Conservation (phyloP, 2,113 vertebrate genomes). For the Sceloporus undulatus region DNA sequence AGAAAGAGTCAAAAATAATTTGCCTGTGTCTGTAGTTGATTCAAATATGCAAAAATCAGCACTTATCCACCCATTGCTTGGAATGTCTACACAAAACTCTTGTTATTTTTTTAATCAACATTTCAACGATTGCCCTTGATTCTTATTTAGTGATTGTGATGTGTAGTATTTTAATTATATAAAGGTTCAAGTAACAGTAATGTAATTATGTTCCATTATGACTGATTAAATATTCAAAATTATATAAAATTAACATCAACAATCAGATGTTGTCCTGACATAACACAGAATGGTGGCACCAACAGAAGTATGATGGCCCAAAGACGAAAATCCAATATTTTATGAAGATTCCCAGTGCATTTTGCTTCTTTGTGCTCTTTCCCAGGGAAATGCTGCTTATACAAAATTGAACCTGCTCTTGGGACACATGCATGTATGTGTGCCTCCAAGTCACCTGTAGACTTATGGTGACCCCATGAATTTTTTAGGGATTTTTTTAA, state of each 20-base stretch:
- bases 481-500: not conserved
- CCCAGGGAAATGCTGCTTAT: not conserved
- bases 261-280: not conserved
- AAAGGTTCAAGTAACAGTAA: not conserved
- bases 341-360: not conserved
- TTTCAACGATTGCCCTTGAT: not conserved
- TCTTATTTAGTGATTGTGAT: conserved; percentile 5
- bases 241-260: not conserved
- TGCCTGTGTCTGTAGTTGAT: conserved; percentile 34
- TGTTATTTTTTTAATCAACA: conserved; percentile 1
- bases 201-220: fast-evolving
- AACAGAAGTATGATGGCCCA: not conserved
- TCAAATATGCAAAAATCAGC: conserved; percentile 16
- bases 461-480: too few species aligned
- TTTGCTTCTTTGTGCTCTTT: not conserved
- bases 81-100: conserved; percentile 3
- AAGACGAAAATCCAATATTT: not conserved
- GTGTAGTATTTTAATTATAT: not conserved
- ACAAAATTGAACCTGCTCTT: not conserved
- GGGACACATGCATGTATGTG: not conserved
- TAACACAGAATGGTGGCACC: too few species aligned
- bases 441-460: too few species aligned
- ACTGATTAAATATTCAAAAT: not conserved
- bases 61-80: not conserved
- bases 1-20: not conserved